phyloP scores from a whole-genome alignment of 2,888 invertebrate species.

The Lutraria lutraria region DNA sequence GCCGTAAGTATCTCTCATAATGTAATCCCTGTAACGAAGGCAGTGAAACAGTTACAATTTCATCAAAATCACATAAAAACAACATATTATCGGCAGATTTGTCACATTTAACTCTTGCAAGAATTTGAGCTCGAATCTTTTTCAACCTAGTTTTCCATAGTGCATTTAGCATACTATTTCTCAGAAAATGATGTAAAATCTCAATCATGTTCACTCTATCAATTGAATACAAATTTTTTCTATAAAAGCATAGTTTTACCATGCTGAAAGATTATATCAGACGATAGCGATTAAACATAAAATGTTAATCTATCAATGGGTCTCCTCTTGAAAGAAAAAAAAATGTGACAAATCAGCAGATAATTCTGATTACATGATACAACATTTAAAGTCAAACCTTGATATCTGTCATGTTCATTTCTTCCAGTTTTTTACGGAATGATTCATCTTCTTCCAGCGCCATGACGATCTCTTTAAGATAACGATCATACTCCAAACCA shows the following conservation, averaged over 20 bases:
- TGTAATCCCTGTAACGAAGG: conserved; percentile 32
- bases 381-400: conserved; percentile 88
- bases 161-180: no score
- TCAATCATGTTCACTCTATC: no score
- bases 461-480: conserved; percentile 95
- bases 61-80: neutral
- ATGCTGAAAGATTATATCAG: no score
- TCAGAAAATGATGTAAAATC: no score
- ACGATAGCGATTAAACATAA: no score
- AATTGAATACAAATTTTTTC: no score
- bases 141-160: no score
- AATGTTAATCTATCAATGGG: no score
- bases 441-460: conserved; percentile 93
- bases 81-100: neutral
- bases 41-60: neutral
- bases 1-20: conserved; percentile 18
- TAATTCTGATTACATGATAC: neutral
- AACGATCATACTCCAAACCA: conserved; percentile 91
- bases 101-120: neutral
- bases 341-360: neutral
- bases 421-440: conserved; percentile 85
- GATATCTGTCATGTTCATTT: conserved; percentile 89
- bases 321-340: neutral
- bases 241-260: no score
- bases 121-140: neutral